Evolutionary conservation across 2,888 invertebrate genomes (phyloP).

Genomic region (Axea sp.): DNA sequence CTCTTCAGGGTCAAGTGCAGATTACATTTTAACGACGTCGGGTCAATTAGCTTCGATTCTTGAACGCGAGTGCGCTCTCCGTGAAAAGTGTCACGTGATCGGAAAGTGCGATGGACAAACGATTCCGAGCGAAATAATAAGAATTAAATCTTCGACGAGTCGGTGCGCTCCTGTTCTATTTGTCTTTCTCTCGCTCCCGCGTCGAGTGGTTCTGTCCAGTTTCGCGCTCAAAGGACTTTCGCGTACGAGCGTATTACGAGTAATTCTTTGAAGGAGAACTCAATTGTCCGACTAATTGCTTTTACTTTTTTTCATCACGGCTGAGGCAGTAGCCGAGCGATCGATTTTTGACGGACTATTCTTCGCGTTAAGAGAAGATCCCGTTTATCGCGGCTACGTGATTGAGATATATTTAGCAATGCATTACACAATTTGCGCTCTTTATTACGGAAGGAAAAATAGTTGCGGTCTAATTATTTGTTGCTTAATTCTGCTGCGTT

Average conservation of each 20-base stretch:
- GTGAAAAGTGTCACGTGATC: constrained; percentile 51
- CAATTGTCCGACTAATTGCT: constrained; percentile 77
- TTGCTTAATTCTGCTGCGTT: too few relatives aligned
- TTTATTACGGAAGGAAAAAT: constrained; percentile 1
- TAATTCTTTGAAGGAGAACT: constrained; percentile 71
- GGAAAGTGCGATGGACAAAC: constrained; percentile 38
- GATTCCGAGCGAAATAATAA: constrained; percentile 48
- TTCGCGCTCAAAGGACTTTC: constrained; percentile 51
- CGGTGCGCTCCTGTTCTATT: constrained; percentile 7
- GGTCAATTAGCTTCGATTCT: constrained; percentile 57
- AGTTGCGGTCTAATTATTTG: not conserved
- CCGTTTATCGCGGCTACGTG: constrained; percentile 19
- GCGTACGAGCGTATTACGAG: constrained; percentile 59
- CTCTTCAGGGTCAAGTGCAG: constrained; percentile 61
- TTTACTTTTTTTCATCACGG: constrained; percentile 65
- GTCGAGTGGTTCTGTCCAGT: constrained; percentile 47
- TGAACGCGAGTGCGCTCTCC: constrained; percentile 15
- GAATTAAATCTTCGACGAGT: constrained; percentile 49
- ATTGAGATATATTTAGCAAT: constrained; percentile 6
- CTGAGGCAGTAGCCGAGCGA: constrained; percentile 32
- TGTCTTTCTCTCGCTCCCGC: constrained; percentile 7
- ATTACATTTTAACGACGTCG: constrained; percentile 58
- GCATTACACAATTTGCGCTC: not conserved
- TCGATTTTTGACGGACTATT: constrained; percentile 50
- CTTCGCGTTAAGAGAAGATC: too few relatives aligned